Conservation (phyloP, 2,888 invertebrate species). For the Tiliacea citrago region DNA sequence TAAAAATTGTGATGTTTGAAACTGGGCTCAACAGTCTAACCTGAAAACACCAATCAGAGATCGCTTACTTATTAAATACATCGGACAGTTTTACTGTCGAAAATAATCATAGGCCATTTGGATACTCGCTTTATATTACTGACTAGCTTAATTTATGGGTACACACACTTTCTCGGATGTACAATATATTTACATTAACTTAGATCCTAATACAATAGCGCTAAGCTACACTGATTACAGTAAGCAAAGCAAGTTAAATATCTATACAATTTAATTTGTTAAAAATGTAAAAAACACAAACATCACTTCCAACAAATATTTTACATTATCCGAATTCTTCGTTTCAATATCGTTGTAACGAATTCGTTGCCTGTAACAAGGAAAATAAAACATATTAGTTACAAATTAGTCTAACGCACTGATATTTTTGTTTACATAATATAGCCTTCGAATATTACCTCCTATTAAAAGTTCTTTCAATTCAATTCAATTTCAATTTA, state of each 20-base stretch:
- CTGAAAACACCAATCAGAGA: slow-evolving; percentile 75
- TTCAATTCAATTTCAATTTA: too few relatives aligned
- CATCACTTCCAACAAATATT: slow-evolving; percentile 19
- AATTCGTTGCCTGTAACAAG: slow-evolving; percentile 46
- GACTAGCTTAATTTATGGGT: slow-evolving; percentile 53
- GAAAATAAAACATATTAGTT: slow-evolving; percentile 3
- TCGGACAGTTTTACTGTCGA: slow-evolving; percentile 56
- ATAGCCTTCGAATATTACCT: slow-evolving; percentile 8
- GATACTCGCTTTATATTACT: slow-evolving; percentile 78
- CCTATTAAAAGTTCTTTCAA: neutral
- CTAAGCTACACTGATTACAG: slow-evolving; percentile 64
- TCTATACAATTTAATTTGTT: slow-evolving; percentile 48
- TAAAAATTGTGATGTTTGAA: slow-evolving; percentile 76
- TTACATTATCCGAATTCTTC: slow-evolving; percentile 54
- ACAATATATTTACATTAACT: slow-evolving; percentile 46
- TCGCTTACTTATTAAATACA: slow-evolving; percentile 32
- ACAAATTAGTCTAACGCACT: neutral
- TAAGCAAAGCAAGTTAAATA: slow-evolving; percentile 65
- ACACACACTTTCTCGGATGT: slow-evolving; percentile 13
- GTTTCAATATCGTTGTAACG: slow-evolving; percentile 55
- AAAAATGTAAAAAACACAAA: slow-evolving; percentile 37
- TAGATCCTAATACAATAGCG: slow-evolving; percentile 38
- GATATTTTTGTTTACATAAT: neutral
- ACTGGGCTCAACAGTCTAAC: slow-evolving; percentile 84
- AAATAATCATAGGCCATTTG: slow-evolving; percentile 78